These are phyloP conservation scores for Uria aalge DNA, from an alignment of 2,113 vertebrate species.

Conservation along the genomic window DNA sequence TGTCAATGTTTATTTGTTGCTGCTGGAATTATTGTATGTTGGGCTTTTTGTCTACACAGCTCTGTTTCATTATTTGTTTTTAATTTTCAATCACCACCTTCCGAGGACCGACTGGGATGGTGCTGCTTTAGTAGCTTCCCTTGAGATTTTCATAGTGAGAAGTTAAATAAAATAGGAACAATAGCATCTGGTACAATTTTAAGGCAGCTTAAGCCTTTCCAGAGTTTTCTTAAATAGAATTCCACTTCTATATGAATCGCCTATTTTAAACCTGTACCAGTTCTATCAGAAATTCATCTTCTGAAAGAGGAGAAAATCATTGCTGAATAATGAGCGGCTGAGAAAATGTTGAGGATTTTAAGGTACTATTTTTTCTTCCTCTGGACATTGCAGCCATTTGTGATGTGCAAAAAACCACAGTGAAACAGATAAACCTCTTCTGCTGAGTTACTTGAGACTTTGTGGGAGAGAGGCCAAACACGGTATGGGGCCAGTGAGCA, in stretches of 20 bases:
- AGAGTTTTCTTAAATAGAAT: neutral
- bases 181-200: neutral
- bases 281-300: neutral
- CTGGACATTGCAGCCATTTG: neutral
- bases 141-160: neutral
- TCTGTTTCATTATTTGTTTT: neutral
- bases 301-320: neutral
- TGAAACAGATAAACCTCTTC: neutral
- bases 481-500: rapidly evolving
- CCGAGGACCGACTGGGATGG: rapidly evolving
- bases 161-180: neutral
- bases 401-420: neutral
- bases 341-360: rapidly evolving
- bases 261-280: neutral
- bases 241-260: neutral
- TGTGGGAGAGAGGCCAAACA: neutral
- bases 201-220: neutral
- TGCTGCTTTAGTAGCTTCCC: neutral
- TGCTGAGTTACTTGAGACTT: rapidly evolving
- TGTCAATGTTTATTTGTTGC: neutral
- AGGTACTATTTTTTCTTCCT: neutral
- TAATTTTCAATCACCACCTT: neutral
- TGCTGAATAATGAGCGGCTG: neutral
- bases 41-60: neutral
- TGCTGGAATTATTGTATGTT: neutral